Evolutionary conservation across 2,797 vertebrate species (phyloP).

Genomic region (Trachurus trachurus): DNA sequence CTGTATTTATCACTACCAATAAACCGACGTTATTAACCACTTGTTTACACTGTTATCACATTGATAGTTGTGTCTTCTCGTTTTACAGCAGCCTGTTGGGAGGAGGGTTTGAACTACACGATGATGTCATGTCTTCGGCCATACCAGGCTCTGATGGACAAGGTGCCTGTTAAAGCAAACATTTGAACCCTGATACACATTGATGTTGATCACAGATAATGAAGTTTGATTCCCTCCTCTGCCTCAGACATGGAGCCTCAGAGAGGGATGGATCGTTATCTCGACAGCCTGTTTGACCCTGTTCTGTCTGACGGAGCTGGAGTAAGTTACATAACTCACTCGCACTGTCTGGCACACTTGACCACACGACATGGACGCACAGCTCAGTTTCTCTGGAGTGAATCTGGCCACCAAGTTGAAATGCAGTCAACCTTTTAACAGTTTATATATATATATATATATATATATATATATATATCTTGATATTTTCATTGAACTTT

Average conservation of each 20-base stretch:
- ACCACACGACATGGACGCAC: constrained; percentile 6
- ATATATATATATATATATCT: no score
- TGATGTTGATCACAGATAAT: constrained; percentile 3
- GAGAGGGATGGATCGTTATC: constrained; percentile 93
- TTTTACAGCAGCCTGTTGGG: constrained; percentile 88
- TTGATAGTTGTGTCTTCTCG: background rate
- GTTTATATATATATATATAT: no score
- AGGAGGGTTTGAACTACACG: constrained; percentile 83
- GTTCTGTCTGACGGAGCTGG: constrained; percentile 91
- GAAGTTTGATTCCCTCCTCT: constrained; percentile 14
- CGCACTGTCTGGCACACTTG: constrained; percentile 42
- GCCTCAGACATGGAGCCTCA: constrained; percentile 82
- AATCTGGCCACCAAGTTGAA: background rate
- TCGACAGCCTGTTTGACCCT: constrained; percentile 96
- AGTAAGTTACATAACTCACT: constrained; percentile 84
- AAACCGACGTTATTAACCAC: no score
- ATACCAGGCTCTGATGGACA: constrained; percentile 74
- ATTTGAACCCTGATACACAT: background rate
- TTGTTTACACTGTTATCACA: no score
- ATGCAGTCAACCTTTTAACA: background rate
- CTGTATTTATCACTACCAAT: no score
- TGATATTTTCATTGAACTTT: no score
- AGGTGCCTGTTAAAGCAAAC: constrained; percentile 65
- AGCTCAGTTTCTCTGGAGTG: background rate
- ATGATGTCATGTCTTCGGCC: constrained; percentile 72